A percentile compares a stretch with the other conserved stretches of the same genome.
phyloP scores from a whole-genome alignment of 1,140 invertebrate genomes.

The Eufriesea mexicana region DNA sequence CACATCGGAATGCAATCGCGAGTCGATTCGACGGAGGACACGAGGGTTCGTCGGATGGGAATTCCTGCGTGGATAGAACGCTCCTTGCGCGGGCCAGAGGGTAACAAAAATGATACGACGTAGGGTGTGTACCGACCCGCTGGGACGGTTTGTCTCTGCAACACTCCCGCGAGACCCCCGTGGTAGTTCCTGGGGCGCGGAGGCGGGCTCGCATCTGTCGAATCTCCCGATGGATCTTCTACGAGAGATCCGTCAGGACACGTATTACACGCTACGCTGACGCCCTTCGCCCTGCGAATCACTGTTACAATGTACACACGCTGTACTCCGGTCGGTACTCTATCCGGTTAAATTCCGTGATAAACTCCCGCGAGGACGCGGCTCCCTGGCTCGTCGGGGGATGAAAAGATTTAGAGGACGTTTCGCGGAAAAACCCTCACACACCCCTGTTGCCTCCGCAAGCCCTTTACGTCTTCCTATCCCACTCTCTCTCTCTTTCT shows the following conservation, averaged over 20 bases:
- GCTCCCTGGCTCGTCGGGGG: not conserved
- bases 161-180: constrained; percentile 75
- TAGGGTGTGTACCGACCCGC: constrained; percentile 58
- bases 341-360: constrained; percentile 54
- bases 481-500: too few relatives aligned
- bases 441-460: not conserved
- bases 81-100: constrained; percentile 35
- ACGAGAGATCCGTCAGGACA: constrained; percentile 51
- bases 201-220: constrained; percentile 78
- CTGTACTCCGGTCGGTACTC: constrained; percentile 31
- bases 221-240: constrained; percentile 64
- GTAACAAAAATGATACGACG: constrained; percentile 51
- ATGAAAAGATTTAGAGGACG: constrained; percentile 2
- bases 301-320: constrained; percentile 50
- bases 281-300: constrained; percentile 42
- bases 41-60: not conserved
- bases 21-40: too few relatives aligned
- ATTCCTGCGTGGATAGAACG: constrained; percentile 5
- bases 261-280: constrained; percentile 59
- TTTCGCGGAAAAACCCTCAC: not conserved
- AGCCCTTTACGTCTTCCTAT: not conserved
- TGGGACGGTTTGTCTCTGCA: constrained; percentile 78
- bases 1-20: not conserved
- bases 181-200: constrained; percentile 62
- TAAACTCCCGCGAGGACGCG: constrained; percentile 49